Evolutionary conservation across 2,113 vertebrate species (phyloP), one percentile per base, ranked within the genome.

Genomic region (Poicephalus meyeri): DNA sequence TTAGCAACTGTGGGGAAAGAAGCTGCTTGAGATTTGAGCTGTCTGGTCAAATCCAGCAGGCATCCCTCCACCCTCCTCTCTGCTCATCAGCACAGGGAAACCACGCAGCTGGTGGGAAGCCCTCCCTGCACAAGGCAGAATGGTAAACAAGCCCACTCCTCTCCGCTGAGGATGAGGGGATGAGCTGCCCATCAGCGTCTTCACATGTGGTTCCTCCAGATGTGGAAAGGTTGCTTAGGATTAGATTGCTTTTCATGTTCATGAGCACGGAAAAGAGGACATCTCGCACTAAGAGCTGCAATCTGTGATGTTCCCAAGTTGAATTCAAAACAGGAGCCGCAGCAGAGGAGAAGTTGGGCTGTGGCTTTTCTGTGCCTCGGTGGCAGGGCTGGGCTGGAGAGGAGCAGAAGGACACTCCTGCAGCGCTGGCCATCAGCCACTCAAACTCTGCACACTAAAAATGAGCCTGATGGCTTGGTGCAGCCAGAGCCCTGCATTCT

Each of bases 1-100:
- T 95, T 96, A 96, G 96, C 96, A 97, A 97, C 93, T 66, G 73
- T 74, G 63, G 33, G 44, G 70, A 91, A 91, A 91, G 72, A 86
- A 89, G 41, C 65, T 93, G 52, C 72, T 76, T 90, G 88, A 81
- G 86, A 56, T 81, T 33, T 77, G 80, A 94, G 92, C 70, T 85
- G 61, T 72, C 73, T 89, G 91, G 83, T 52, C 72, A 93, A 76
- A 89, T 49, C n/a, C 83, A 88, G 63, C 77, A 73, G 66, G 52
- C 82, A 86, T 79, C 71, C 77, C 42, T 52, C 52, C 24, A 60
- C 63, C 37, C 72, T 92, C n/a, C 50, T 66, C 80, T 72, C 78
- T 85, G 56, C 71, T 82, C 47, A 29, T 63, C 69, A 77, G 71
- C 81, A 72, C 28, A 29, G 60, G 41, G 50, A 78, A 86, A 46